These are phyloP conservation scores for Phylloscopus collybita DNA, from an alignment of 2,797 vertebrate genomes.

Conservation along the genomic window DNA sequence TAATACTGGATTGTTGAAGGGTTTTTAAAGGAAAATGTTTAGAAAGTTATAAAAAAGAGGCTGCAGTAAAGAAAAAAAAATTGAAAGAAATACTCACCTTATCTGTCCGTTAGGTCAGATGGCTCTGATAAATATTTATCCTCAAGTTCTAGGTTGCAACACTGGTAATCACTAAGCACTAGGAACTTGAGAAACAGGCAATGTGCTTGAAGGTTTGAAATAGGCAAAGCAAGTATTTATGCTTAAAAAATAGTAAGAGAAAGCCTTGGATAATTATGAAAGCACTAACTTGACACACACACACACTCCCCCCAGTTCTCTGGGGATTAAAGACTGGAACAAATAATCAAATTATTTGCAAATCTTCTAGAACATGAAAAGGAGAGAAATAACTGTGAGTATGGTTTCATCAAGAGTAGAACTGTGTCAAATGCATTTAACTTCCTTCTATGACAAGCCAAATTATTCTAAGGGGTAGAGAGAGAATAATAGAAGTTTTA, in stretches of 20 bases:
- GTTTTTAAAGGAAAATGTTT: background rate
- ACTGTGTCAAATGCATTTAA: constrained; percentile 25
- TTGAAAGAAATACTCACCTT: background rate
- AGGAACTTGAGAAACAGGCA: background rate
- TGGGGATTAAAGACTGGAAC: background rate
- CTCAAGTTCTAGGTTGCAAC: background rate
- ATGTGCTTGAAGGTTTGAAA: background rate
- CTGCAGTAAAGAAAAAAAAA: background rate
- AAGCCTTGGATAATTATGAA: background rate
- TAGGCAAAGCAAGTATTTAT: background rate
- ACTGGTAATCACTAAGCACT: background rate
- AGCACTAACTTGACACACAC: background rate
- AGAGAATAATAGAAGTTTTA: background rate
- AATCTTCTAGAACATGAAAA: constrained; percentile 1
- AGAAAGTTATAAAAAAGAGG: background rate
- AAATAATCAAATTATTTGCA: constrained; percentile 25
- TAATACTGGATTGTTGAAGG: background rate
- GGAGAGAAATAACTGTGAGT: background rate
- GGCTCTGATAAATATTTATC: background rate
- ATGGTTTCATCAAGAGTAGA: background rate
- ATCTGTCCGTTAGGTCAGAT: background rate
- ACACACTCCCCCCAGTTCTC: background rate
- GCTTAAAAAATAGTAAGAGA: background rate
- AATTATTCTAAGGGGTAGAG: background rate
- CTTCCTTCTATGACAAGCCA: background rate